Evolutionary conservation across 1,140 invertebrate genomes (phyloP).

Genomic region (Lanistes nyassanus): DNA sequence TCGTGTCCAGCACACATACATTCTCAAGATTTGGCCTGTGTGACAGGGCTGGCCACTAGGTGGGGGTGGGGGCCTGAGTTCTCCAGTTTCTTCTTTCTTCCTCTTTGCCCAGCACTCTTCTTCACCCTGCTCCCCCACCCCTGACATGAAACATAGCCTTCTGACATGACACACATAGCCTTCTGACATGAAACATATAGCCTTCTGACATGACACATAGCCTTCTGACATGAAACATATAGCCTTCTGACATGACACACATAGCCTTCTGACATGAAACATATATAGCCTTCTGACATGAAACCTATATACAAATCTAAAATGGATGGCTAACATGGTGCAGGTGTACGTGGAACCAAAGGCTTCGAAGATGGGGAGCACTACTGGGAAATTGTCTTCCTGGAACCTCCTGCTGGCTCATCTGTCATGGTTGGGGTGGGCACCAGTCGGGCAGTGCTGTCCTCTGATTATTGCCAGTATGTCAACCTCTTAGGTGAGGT

Average conservation of each 20-base stretch:
- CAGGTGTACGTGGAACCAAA: constrained; percentile 54
- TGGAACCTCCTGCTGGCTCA: constrained; percentile 51
- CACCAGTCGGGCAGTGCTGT: constrained; percentile 45
- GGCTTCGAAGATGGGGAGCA: constrained; percentile 54
- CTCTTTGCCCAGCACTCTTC: too few relatives aligned
- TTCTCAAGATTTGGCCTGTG: too few relatives aligned
- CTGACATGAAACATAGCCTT: not conserved
- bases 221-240: not conserved
- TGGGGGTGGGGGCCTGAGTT: too few relatives aligned
- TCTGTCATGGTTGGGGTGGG: constrained; percentile 60
- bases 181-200: not conserved
- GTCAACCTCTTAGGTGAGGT: constrained; percentile 55
- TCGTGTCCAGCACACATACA: too few relatives aligned
- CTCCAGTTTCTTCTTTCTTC: too few relatives aligned
- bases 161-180: not conserved
- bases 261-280: not conserved
- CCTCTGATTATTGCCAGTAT: constrained; percentile 44
- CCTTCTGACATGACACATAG: not conserved
- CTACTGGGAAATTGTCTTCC: constrained; percentile 57
- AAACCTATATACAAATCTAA: too few relatives aligned
- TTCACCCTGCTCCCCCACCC: too few relatives aligned
- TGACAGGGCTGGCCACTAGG: too few relatives aligned
- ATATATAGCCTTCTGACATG: too few relatives aligned
- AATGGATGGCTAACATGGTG: not conserved
- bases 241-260: not conserved